Conservation (phyloP, 2,888 invertebrate genomes). For the Cephonodes hylas region DNA sequence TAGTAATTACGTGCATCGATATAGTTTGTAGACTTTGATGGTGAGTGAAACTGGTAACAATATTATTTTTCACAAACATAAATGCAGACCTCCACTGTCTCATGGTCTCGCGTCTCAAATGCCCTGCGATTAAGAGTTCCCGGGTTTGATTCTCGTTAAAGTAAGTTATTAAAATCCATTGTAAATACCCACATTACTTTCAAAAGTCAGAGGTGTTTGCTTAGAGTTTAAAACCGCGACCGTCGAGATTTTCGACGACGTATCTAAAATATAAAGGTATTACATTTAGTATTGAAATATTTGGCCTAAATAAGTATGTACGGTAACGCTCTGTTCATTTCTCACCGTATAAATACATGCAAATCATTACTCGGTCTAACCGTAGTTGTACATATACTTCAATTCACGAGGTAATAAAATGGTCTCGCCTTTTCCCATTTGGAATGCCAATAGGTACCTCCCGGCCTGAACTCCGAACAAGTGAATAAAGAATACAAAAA, state of each 20-base stretch:
- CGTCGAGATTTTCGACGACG: too few species aligned
- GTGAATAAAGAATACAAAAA: conserved; percentile 46
- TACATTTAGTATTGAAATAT: neutral
- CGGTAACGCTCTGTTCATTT: neutral
- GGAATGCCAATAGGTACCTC: conserved; percentile 13
- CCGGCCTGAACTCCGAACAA: conserved; percentile 24
- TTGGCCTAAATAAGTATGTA: neutral
- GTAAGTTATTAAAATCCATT: too few species aligned
- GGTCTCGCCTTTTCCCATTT: conserved; percentile 29
- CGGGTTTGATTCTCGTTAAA: too few species aligned
- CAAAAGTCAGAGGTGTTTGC: too few species aligned
- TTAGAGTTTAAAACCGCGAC: too few species aligned
- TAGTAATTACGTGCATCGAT: neutral
- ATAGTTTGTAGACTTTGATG: neutral
- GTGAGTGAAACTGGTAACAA: neutral
- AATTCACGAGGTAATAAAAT: conserved; percentile 17
- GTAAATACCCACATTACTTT: too few species aligned
- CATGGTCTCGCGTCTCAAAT: too few species aligned
- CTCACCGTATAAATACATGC: neutral
- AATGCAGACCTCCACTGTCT: too few species aligned
- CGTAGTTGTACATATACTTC: neutral
- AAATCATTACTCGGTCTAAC: neutral
- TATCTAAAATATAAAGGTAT: neutral
- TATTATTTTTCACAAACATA: neutral
- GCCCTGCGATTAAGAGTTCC: too few species aligned